Percentiles rank a stretch among this genome's conserved stretches.
Conservation (phyloP, 2,888 invertebrate genomes). For the Zonitis immaculata region DNA sequence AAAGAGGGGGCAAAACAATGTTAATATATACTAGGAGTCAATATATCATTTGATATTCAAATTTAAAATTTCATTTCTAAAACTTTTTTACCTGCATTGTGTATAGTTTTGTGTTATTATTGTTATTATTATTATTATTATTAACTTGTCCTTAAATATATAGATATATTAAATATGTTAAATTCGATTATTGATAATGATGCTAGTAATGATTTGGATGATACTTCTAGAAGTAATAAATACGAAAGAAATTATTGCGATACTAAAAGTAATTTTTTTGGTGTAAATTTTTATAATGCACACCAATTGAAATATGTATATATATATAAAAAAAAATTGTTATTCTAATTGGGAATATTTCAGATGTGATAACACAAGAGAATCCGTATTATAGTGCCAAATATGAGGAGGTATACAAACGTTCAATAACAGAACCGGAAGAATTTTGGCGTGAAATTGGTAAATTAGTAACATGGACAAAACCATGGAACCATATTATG, state of each 20-base stretch:
- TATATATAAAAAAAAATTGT: too few species aligned
- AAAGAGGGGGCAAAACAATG: constrained; percentile 12
- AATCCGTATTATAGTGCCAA: constrained; percentile 47
- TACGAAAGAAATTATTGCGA: constrained; percentile 10
- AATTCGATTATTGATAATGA: constrained; percentile 10
- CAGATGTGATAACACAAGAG: constrained; percentile 25
- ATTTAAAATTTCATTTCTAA: constrained; percentile 3
- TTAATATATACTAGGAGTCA: constrained; percentile 19
- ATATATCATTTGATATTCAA: constrained; percentile 11
- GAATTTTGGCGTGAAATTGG: constrained; percentile 85
- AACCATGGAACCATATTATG: constrained; percentile 77
- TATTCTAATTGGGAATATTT: not conserved
- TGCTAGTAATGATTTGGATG: constrained; percentile 5
- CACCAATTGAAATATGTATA: too few species aligned
- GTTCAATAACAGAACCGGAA: constrained; percentile 72
- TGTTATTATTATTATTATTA: not conserved
- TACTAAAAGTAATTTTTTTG: constrained; percentile 9
- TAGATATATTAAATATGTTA: constrained; percentile 13
- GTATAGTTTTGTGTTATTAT: constrained; percentile 7
- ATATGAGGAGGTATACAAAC: constrained; percentile 62
- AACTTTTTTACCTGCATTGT: constrained; percentile 3
- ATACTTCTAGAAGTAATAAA: constrained; percentile 7
- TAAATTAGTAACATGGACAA: constrained; percentile 69
- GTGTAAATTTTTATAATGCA: constrained; percentile 12
- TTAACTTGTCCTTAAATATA: not conserved